Evolutionary conservation across 1,140 invertebrate species (phyloP), one percentile per base, ranked within the genome.

Genomic region (Octopus bimaculoides): DNA sequence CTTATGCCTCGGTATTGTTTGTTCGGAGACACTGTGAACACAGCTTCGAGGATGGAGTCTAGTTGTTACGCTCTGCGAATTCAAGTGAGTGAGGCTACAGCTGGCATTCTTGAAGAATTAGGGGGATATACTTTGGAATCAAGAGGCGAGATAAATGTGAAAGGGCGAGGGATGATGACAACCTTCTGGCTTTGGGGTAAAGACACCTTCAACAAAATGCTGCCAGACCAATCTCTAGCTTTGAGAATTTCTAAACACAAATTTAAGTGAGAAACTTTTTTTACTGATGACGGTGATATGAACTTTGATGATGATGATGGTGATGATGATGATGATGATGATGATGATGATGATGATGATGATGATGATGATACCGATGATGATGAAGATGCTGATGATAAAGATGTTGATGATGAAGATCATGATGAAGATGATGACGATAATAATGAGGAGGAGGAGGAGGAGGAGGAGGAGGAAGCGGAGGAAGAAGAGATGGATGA

Each of bases 61-160:
- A 81, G 75, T 54, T 84, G 81, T 77, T 75, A 66, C 94, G 95
- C 97, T 20, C 89, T 98, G 8, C 95, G 93, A 89, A 98, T 99
- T 79, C 97, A 99, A 89, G 95, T 98, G 4, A 98, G 96, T 85
- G 93, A 94, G 0, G 92, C 92, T 7, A 98, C 96, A 0, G 97
- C 98, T 86, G 92, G 93, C 75, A 92, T 97, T 54, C 90, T 99
- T 80, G 95, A 97, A 82, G 93, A 92, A 9, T 96, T 97, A 85
- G 94, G 94, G 4, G 95, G 94, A 20, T 99, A 98, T 87, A 92
- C 93, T 17, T 90, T 98, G n/a, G 94, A 95, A 79, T 93, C 94
- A 74, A 92, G 97, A 82, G 97, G 97, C 73, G 94, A 96, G 88
- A 93, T 98, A 74, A 94, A 95, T 83, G 94, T 98, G 92, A 98